A percentile compares a stretch with the other conserved stretches of the same genome.
phyloP scores from a whole-genome alignment of 2,113 vertebrate genomes.

The Neogobius melanostomus region DNA sequence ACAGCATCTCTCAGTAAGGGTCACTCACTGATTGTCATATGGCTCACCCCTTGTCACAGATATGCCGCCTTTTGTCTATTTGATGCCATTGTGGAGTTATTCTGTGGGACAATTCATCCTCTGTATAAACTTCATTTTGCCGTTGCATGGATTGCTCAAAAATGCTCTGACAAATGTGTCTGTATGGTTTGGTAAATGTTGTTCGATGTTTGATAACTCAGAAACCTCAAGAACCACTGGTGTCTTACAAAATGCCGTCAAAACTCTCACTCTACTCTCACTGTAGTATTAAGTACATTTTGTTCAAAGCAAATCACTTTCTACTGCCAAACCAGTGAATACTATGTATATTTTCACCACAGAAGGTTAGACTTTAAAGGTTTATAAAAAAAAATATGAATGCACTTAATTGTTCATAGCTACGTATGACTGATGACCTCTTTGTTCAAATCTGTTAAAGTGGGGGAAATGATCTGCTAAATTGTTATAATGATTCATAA shows the following conservation, averaged over 20 bases:
- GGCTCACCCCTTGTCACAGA: constrained; percentile 47
- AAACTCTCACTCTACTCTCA: neutral
- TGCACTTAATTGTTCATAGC: no score
- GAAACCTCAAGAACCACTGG: constrained; percentile 13
- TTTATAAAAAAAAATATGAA: no score
- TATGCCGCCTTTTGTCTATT: constrained; percentile 57
- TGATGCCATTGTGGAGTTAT: constrained; percentile 46
- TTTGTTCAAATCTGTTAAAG: neutral
- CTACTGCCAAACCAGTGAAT: neutral
- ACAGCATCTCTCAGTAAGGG: no score
- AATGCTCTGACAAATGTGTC: neutral
- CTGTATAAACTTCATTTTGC: constrained; percentile 48
- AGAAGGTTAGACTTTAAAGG: no score
- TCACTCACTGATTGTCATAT: neutral
- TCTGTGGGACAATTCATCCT: constrained; percentile 43
- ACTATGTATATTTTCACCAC: neutral
- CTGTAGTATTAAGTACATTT: neutral
- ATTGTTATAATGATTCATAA: no score
- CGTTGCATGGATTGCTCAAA: constrained; percentile 21
- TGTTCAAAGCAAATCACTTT: neutral
- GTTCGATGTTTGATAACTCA: neutral
- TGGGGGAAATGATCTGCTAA: no score
- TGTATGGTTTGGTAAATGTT: constrained; percentile 4
- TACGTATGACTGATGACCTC: no score
- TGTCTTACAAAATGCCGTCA: constrained; percentile 4